These are phyloP conservation scores for Dolichoris vasculosae DNA, from an alignment of 1,140 invertebrate species.

Conservation along the genomic window DNA sequence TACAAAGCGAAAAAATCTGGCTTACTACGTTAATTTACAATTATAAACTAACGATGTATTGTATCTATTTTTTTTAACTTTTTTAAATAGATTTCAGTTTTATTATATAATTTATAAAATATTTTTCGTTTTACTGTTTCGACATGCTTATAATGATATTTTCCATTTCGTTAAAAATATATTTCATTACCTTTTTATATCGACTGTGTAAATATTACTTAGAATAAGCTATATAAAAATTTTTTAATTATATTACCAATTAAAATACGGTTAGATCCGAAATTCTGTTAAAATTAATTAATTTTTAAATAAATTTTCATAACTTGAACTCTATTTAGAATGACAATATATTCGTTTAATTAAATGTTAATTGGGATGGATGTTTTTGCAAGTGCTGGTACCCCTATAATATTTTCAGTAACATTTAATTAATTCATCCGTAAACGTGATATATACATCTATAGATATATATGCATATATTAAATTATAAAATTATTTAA, in stretches of 20 bases:
- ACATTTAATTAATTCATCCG: background rate
- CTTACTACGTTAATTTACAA: background rate
- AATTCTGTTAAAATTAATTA: background rate
- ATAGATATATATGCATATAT: background rate
- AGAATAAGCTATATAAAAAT: no score
- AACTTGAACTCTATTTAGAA: background rate
- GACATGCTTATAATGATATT: no score
- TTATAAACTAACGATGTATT: background rate
- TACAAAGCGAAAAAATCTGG: background rate
- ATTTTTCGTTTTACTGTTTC: no score
- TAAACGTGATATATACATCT: background rate
- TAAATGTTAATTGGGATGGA: background rate
- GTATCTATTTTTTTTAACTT: no score
- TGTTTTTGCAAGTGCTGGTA: background rate
- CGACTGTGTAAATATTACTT: no score
- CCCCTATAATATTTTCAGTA: background rate
- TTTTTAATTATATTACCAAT: no score
- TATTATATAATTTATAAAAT: no score
- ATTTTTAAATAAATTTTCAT: background rate
- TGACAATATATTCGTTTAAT: background rate
- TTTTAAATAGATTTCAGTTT: no score
- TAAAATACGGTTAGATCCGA: background rate
- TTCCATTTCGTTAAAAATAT: no score
- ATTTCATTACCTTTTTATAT: no score
- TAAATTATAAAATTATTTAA: no score